Base-by-base conservation (phyloP, 1,140 invertebrate genomes). In the Sarcophaga peregrina region DNA sequence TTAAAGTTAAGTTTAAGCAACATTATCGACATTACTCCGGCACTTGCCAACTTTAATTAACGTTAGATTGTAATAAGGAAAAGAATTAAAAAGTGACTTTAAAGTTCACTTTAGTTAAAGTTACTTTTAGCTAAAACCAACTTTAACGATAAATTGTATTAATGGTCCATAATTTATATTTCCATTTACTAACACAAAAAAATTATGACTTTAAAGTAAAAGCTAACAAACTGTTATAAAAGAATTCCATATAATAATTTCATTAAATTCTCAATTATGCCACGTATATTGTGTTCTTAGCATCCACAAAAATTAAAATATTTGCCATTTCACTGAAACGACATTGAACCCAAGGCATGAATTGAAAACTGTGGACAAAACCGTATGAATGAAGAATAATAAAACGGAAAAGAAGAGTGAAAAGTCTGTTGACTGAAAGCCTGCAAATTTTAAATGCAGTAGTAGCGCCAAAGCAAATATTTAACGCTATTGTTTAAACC, bases 401-500 rank as follows among this genome's bases (percentile, higher is more conserved):
- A 58, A 58, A 58, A 58, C 13, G 25, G 54, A 58, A 58, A 58
- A 58, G 3, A 37, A 37, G 6, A 15, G 54, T 58, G 11, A 58
- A 58, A 58, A 58, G 54, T 58, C 54, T 58, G n/a, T 58, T 52
- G 50, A 52, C 50, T 58, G n/a, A 58, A 58, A 9, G 54, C 54
- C 54, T 58, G 54, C n/a, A 10, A 58, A 58, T 58, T 58, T 58
- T n/a, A 13, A 11, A 58, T 58, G 54, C 9, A 58, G 11, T 58
- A 58, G 50, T 58, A 58, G 25, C 4, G 25, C 1, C 4, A 58
- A 1, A 58, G 11, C 50, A 52, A 58, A 58, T 58, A 13, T 10
- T 13, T 13, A 13, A 58, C 3, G 13, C 13, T 58, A 13, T 58
- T 58, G 25, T 37, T 37, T 37, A 37, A 37, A 37, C 54, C 54